Percentiles rank a stretch among this genome's conserved stretches.
phyloP scores from a whole-genome alignment of 2,888 invertebrate species.

The Parascotia fuliginaria region DNA sequence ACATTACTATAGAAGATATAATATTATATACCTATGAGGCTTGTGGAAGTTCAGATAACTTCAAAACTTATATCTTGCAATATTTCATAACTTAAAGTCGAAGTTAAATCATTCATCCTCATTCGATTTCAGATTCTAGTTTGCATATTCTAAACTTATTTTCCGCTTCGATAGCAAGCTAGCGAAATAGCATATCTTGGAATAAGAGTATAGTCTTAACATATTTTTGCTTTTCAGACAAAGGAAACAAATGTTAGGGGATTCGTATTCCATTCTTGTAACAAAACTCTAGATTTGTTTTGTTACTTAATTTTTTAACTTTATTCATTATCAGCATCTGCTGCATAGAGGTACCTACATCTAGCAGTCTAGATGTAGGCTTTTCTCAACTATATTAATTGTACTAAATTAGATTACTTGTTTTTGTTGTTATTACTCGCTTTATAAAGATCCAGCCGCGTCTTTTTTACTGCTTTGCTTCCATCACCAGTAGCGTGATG shows the following conservation, averaged over 20 bases:
- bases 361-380: no score
- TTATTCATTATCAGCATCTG: no score
- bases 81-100: neutral
- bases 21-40: no score
- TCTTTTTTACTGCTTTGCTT: no score
- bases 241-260: neutral
- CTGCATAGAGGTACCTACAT: no score
- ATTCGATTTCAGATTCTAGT: conserved; percentile 1
- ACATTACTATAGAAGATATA: no score
- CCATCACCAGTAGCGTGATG: no score
- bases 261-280: neutral
- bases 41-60: neutral
- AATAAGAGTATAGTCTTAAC: neutral
- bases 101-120: neutral
- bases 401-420: no score
- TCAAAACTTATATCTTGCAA: neutral
- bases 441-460: no score
- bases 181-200: neutral
- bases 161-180: neutral
- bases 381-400: no score
- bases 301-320: no score
- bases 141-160: neutral
- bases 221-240: neutral
- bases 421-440: no score
- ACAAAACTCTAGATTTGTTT: neutral